Evolutionary conservation across 37 sponge, comb jelly and placozoan species (phyloP), one percentile per base, ranked within the genome.

Genomic region (Oopsacas minuta): DNA sequence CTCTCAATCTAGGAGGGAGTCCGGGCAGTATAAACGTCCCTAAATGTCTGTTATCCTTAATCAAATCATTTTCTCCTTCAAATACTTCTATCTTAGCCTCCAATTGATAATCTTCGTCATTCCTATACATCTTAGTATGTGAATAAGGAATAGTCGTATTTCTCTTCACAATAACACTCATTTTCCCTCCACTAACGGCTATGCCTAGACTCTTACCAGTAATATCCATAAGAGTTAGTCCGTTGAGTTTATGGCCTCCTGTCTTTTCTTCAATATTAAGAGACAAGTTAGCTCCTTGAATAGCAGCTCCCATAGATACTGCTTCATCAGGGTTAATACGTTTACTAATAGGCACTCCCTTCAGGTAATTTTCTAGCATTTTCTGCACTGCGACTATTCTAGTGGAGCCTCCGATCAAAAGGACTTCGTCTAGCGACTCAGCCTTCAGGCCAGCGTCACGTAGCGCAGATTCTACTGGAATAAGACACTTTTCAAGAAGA

Each of bases 321-420:
- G 96, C 96, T 51, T 95, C 96, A 82, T 95, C 96, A 22, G 96
- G 96, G 39, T 95, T 95, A 30, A 95, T 93, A 0, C 88, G 52
- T 86, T 95, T 95, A 52, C 96, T 95, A 32, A 95, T 88, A 20
- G 52, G 49, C 35, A 86, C 87, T 1, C 82, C 83, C 0, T 89
- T 86, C 52, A 95, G 93, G 39, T 87, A 83, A 25, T 87, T 53
- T 51, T 90, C 92, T 23, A 95, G 84, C 0, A 93, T 36, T 36
- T 88, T 69, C 39, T 93, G 96, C 0, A 95, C 87, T 15, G 52
- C 81, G 1, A 87, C 86, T 20, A 95, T 93, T 7, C 96, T 83
- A 37, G 92, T 95, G 0, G 93, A 93, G 36, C 96, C 96, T 37
- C 96, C 96, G 39, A 95, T 91, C 36, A 95, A 81, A 1, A 95